A percentile compares a stretch with the other conserved stretches of the same genome.
Evolutionary conservation across 2,797 vertebrate species (phyloP).

Genomic region (Artibeus jamaicensis): DNA sequence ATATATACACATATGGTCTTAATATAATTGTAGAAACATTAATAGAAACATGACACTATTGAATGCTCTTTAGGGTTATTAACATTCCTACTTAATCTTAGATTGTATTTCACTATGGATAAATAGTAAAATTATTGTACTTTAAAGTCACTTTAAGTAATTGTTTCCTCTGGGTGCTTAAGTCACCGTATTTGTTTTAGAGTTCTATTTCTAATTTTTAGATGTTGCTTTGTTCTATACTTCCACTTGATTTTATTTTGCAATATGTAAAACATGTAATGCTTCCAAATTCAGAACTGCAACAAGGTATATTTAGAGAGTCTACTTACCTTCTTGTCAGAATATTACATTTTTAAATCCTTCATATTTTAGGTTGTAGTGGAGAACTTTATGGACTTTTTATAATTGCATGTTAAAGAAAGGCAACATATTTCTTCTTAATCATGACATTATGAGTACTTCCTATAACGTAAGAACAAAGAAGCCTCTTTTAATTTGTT

Average conservation of each 20-base stretch:
- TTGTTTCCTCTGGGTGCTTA: neutral
- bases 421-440: neutral
- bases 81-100: neutral
- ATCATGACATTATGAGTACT: neutral
- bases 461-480: neutral
- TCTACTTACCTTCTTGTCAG: neutral
- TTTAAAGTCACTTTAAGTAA: neutral
- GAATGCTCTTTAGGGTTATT: neutral
- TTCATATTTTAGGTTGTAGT: neutral
- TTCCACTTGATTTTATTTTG: neutral
- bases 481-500: neutral
- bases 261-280: neutral
- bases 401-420: constrained; percentile 4
- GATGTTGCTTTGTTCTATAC: neutral
- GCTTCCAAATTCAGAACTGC: neutral
- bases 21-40: neutral
- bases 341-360: neutral
- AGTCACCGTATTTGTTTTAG: neutral
- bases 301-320: neutral
- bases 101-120: neutral
- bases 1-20: neutral
- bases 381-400: neutral
- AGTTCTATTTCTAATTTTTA: neutral
- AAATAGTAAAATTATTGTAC: neutral
- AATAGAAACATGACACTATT: neutral